Evolutionary conservation across 2,113 vertebrate species (phyloP).

Genomic region (Lethenteron camtschaticum): DNA sequence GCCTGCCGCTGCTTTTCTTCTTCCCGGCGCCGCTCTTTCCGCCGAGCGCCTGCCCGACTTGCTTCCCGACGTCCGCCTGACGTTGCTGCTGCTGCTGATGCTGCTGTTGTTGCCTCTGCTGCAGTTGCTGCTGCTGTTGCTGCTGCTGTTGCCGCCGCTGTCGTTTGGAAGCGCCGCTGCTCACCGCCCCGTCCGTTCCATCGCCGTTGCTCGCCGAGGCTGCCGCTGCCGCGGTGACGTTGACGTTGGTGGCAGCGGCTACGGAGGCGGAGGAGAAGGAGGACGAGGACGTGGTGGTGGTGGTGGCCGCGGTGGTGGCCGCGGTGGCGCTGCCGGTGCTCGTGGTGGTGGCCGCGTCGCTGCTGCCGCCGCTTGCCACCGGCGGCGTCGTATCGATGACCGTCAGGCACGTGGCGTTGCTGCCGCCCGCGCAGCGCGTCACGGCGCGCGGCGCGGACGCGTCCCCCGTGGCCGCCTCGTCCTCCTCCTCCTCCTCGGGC

Average conservation of each 20-base stretch:
- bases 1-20: conserved; percentile 50
- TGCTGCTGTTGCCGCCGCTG: too few relatives aligned
- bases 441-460: too few relatives aligned
- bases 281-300: conserved; percentile 61
- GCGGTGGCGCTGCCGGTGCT: conserved; percentile 19
- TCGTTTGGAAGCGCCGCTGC: too few relatives aligned
- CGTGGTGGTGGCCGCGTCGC: too few relatives aligned
- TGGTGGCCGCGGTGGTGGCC: conserved; percentile 23
- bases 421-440: neutral
- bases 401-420: conserved; percentile 1
- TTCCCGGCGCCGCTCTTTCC: conserved; percentile 28
- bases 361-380: too few relatives aligned
- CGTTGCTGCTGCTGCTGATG: conserved; percentile 89
- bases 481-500: too few relatives aligned
- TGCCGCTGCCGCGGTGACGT: conserved; percentile 46
- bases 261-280: conserved; percentile 25
- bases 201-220: conserved; percentile 19
- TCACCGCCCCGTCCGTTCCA: conserved; percentile 22
- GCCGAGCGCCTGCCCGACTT: too few relatives aligned
- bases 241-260: conserved; percentile 23
- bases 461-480: too few relatives aligned
- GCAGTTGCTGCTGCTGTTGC: conserved; percentile 24
- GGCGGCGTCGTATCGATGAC: neutral
- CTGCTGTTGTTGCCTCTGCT: conserved; percentile 66
- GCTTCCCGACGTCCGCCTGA: too few relatives aligned